A percentile compares a stretch with the other conserved stretches of the same genome.
These are phyloP conservation scores for Gymnopithys bicolor DNA, from an alignment of 2,797 vertebrate species.

Conservation along the genomic window DNA sequence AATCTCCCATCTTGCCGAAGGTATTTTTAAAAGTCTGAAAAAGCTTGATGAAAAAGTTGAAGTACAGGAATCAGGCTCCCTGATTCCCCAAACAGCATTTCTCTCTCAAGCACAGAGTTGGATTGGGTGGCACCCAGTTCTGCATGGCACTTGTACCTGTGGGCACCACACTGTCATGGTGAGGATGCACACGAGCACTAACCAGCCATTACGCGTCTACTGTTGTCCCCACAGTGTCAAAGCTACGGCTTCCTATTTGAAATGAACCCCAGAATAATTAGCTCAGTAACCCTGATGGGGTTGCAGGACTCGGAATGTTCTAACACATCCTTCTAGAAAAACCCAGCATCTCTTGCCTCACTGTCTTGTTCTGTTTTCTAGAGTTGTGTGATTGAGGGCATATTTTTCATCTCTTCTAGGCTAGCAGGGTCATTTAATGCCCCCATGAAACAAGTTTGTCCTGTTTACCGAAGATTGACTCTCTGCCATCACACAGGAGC, in stretches of 20 bases:
- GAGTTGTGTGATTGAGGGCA: neutral
- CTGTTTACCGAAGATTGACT: neutral
- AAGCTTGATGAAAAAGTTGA: neutral
- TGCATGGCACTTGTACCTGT: neutral
- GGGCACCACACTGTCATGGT: neutral
- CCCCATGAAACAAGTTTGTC: neutral
- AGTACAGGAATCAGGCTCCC: neutral
- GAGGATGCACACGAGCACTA: neutral
- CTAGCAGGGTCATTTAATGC: neutral
- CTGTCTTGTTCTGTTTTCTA: neutral
- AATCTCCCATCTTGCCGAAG: neutral
- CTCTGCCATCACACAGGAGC: accelerated
- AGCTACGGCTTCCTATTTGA: neutral
- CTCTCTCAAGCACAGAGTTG: neutral
- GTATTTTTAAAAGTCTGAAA: neutral
- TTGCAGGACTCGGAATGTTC: neutral
- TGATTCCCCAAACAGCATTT: neutral
- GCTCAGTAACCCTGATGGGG: neutral
- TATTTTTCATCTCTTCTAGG: neutral
- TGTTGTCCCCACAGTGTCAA: accelerated
- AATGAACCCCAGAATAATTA: neutral
- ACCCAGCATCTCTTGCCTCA: neutral
- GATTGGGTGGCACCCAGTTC: neutral
- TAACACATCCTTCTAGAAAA: neutral
- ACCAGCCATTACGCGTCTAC: accelerated